Evolutionary conservation across 2,888 invertebrate genomes (phyloP), one percentile per base, ranked within the genome.

Genomic region (Barypeithes pellucidus): DNA sequence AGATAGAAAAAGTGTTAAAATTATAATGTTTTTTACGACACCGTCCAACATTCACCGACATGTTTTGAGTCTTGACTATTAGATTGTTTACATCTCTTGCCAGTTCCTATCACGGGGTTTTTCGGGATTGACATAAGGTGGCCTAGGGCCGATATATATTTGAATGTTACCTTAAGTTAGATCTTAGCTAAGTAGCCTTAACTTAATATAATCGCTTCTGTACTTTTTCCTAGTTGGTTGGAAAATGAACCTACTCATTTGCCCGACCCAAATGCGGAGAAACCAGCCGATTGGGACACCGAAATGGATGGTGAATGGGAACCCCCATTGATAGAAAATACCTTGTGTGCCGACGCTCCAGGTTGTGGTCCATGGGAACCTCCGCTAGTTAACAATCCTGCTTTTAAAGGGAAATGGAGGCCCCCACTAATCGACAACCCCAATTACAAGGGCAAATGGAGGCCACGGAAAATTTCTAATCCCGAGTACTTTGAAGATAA

Each of bases 231-330:
- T 43, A 71, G 73, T 14, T 99, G 98, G 98, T 88, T 98, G 33
- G 97, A 97, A 79, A 91, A 96, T 80, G 98, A 98, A 85, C 92
- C 94, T 0, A 91, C 93, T 63, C 93, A 94, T 87, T 90, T 95
- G 67, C 91, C 96, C 0, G 98, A 99, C 87, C 93, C 95, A 0
- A 90, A 91, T 57, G 95, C 98, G 0, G 87, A 88, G 67, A 96
- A 95, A 86, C 99, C 99, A 0, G 91, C 90, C 0, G 99, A 99
- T 86, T 99, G 99, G 98, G 99, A 99, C 86, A 91, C 93, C 16
- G 98, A 98, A 78, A 99, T 99, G 94, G 99, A 99, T 87, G 99
- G 99, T 0, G 94, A 95, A 83, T 99, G 99, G 99, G 99, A 99
- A 86, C 93, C 99, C 3, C 96, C 98, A 0, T 88, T 95, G 67